A percentile compares a stretch with the other conserved stretches of the same genome.
These are phyloP conservation scores for Abramis brama DNA, from an alignment of 2,113 vertebrate species.

Conservation along the genomic window DNA sequence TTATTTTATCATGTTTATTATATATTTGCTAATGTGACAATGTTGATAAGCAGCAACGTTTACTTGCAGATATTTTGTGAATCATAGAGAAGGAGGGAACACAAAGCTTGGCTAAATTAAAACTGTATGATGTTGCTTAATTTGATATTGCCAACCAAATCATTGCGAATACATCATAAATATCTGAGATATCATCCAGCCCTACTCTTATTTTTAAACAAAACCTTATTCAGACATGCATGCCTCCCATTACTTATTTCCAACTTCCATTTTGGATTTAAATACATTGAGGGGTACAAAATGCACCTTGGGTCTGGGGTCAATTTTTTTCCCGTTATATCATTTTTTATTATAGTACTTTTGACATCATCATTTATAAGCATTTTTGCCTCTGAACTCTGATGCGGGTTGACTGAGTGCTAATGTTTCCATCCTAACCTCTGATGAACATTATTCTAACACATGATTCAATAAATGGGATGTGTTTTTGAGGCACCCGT, in stretches of 20 bases:
- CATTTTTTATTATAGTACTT: neutral
- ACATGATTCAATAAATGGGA: neutral
- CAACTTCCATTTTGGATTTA: slow-evolving; percentile 10
- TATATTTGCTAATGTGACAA: neutral
- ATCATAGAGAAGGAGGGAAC: neutral
- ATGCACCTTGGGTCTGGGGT: neutral
- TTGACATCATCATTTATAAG: slow-evolving; percentile 31
- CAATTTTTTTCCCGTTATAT: neutral
- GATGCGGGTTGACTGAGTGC: neutral
- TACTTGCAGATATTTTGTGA: neutral
- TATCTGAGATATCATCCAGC: slow-evolving; percentile 2
- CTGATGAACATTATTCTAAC: neutral
- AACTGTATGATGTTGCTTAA: neutral
- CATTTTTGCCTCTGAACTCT: slow-evolving; percentile 39
- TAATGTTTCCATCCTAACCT: slow-evolving; percentile 30
- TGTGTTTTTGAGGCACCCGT: neutral
- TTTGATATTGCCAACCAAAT: neutral
- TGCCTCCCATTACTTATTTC: slow-evolving; percentile 40
- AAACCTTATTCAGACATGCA: slow-evolving; percentile 49
- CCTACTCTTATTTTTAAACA: slow-evolving; percentile 50
- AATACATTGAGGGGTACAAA: slow-evolving; percentile 21
- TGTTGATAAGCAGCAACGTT: neutral
- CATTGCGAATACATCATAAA: neutral
- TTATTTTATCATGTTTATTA: no score
- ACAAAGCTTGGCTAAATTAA: neutral